Conservation (phyloP, 2,113 vertebrate genomes). For the Laticauda colubrina region DNA sequence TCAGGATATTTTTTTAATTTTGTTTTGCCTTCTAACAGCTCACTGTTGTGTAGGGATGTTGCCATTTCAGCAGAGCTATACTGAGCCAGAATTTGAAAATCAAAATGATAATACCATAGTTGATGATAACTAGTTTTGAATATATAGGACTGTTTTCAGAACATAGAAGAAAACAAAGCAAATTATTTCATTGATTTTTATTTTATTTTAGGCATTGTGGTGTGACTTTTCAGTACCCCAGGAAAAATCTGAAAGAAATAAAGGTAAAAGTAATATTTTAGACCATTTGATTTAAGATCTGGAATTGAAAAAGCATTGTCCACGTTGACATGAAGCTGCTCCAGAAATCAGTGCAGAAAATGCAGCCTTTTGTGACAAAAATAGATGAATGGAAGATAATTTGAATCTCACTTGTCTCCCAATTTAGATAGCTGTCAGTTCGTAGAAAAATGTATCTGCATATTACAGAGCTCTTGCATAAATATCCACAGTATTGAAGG, state of each 20-base stretch:
- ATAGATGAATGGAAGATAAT: neutral
- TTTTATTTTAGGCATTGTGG: constrained; percentile 88
- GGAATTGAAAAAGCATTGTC: neutral
- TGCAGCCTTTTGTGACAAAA: neutral
- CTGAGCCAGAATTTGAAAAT: neutral
- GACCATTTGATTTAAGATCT: constrained; percentile 5
- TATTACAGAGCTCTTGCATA: constrained; percentile 89
- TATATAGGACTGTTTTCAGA: neutral
- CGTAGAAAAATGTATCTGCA: constrained; percentile 85
- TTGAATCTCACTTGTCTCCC: neutral
- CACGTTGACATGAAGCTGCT: neutral
- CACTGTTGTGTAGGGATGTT: neutral
- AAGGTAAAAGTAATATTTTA: constrained; percentile 70
- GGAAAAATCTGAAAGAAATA: constrained; percentile 72
- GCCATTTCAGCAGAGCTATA: neutral
- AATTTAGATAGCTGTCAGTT: constrained; percentile 55
- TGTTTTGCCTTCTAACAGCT: neutral
- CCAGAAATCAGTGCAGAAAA: neutral
- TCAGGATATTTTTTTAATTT: neutral
- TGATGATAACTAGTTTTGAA: neutral
- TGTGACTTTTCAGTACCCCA: constrained; percentile 88
- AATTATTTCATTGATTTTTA: neutral
- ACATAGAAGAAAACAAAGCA: accelerated
- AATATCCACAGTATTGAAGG: constrained; percentile 92
- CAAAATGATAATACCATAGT: neutral